A percentile compares a stretch with the other conserved stretches of the same genome.
Conservation (phyloP, 2,888 invertebrate genomes). For the Acheta domesticus region DNA sequence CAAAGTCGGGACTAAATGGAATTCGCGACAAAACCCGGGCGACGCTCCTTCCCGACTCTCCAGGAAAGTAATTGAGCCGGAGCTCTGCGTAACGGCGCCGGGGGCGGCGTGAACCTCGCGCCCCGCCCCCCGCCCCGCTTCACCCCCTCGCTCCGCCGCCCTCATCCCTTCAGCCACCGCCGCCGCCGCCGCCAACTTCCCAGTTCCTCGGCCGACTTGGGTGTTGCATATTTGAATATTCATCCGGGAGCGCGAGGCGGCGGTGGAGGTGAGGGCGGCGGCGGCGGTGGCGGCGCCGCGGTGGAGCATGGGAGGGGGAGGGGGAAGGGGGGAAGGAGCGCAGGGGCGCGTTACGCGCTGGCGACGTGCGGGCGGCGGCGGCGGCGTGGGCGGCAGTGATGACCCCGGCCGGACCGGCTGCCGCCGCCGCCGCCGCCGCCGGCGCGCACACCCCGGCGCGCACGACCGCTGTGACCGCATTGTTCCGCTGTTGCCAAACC, state of each 20-base stretch:
- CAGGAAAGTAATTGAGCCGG: no score
- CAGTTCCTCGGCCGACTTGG: not conserved
- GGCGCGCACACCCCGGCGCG: not conserved
- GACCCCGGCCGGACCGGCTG: conserved; percentile 18
- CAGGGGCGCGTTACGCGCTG: not conserved
- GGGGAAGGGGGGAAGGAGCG: not conserved
- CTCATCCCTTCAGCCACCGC: no score
- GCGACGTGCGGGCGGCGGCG: not conserved
- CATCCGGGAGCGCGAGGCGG: not conserved
- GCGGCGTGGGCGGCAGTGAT: not conserved
- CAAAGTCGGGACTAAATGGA: no score
- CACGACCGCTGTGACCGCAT: conserved; percentile 1
- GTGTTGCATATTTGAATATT: not conserved
- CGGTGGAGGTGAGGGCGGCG: not conserved
- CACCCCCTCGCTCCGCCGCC: not conserved
- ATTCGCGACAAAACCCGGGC: no score
- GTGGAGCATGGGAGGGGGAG: not conserved
- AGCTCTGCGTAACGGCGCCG: no score
- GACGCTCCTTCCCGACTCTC: no score
- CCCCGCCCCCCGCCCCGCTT: not conserved
- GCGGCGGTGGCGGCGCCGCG: not conserved
- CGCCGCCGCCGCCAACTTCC: not conserved
- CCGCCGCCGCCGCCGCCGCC: not conserved
- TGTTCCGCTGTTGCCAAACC: conserved; percentile 18
- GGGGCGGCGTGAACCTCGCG: no score